Evolutionary conservation across 2,888 invertebrate species (phyloP), one percentile per base, ranked within the genome.

Genomic region (Ennomos quercinarius): DNA sequence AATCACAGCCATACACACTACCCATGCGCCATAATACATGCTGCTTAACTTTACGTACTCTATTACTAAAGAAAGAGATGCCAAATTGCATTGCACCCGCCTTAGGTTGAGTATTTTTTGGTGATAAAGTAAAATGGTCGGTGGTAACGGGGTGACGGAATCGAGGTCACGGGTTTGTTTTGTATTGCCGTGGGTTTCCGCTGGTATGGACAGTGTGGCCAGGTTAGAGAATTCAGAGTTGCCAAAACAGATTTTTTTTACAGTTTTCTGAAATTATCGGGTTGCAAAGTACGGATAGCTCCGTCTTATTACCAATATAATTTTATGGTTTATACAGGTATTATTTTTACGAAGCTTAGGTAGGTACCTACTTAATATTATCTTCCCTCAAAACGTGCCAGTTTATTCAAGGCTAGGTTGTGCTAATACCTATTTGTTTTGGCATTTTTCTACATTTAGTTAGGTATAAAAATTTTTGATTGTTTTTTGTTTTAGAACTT

Each of bases 101-200:
- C 37, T 27, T 1, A 53, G 13, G 40, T 53, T 43, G 52, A 34
- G 38, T 12, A n/a, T 45, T 44, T 35, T 8, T 9, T 40, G 12
- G 27, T 10, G 10, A 12, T n/a, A 35, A 13, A 11, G 45, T 63
- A 78, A 80, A 57, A 81, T 82, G 34, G 39, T 39, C 1, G 9
- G 12, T 35, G 39, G 52, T 38, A 44, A 52, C 52, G 52, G 43
- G 52, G 52, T 85, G 86, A 84, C 83, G 72, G 68, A 77, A 87
- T 84, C 83, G 81, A 89, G 89, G 86, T 89, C 83, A 83, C 78
- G 75, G 34, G 42, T 61, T 77, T 55, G 76, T 80, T 61, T 77
- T 55, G 76, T 80, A 84, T 84, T 80, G 72, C 70, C 87, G 83
- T 89, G 90, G 89, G 84, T 72, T 83, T 85, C 82, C 81, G 76